Percentiles rank a stretch among this genome's conserved stretches.
Evolutionary conservation across 2,797 vertebrate genomes (phyloP).

Genomic region (Rhyacichthys aspro): DNA sequence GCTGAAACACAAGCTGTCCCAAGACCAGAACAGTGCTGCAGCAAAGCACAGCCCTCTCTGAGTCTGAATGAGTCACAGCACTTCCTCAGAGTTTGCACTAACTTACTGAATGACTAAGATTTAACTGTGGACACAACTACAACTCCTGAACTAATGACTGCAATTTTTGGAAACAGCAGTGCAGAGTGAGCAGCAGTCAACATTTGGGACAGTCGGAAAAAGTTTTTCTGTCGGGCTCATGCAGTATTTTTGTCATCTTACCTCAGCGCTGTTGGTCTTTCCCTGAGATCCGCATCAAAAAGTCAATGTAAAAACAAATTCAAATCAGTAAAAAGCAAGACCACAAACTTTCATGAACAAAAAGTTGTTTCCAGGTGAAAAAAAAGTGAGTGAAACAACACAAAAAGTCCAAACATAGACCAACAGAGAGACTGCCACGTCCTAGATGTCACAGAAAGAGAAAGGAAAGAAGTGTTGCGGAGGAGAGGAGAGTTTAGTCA

Average conservation of each 20-base stretch:
- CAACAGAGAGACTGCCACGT: constrained; percentile 35
- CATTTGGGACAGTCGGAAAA: not conserved
- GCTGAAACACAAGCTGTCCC: constrained; percentile 58
- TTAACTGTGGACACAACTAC: constrained; percentile 1
- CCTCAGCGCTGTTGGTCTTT: constrained; percentile 46
- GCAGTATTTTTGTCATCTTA: constrained; percentile 58
- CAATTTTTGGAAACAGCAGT: constrained; percentile 35
- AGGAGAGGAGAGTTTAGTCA: constrained; percentile 35
- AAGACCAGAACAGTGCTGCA: constrained; percentile 24
- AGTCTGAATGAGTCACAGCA: constrained; percentile 13
- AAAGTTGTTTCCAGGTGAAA: constrained; percentile 41
- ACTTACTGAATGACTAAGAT: constrained; percentile 5
- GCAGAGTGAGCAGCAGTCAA: constrained; percentile 34
- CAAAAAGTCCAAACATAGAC: constrained; percentile 16
- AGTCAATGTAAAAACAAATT: not conserved
- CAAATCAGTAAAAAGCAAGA: not conserved
- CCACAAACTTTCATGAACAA: constrained; percentile 42
- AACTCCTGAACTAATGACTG: constrained; percentile 31
- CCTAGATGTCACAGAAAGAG: constrained; percentile 22
- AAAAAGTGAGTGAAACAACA: constrained; percentile 33
- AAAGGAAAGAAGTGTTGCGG: constrained; percentile 19
- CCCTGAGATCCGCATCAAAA: constrained; percentile 34
- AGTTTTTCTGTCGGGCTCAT: constrained; percentile 37
- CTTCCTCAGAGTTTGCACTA: constrained; percentile 10
- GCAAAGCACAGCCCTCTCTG: constrained; percentile 24